Percentiles rank a stretch among this genome's conserved stretches.
These are phyloP conservation scores for Sebastes wilsoni DNA, from an alignment of 2,797 vertebrate genomes.

Conservation along the genomic window DNA sequence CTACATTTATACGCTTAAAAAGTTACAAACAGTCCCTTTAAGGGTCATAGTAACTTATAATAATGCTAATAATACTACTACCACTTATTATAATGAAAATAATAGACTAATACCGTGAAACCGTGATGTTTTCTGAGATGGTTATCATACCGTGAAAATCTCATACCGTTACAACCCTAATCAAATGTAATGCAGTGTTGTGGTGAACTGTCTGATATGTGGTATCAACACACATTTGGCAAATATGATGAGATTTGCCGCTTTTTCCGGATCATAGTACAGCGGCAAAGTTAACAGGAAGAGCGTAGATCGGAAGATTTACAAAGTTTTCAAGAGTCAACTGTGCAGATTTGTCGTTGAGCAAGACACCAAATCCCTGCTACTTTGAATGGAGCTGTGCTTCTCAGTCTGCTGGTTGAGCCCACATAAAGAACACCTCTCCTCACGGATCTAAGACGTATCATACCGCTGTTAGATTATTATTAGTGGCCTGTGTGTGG, in stretches of 20 bases:
- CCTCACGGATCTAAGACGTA: constrained; percentile 14
- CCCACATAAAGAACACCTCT: not conserved
- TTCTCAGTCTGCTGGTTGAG: not conserved
- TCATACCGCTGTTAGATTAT: constrained; percentile 36
- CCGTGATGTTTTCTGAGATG: too few relatives aligned
- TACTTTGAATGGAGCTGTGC: not conserved
- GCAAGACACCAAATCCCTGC: not conserved
- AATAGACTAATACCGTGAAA: fast-evolving
- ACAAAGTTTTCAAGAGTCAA: not conserved
- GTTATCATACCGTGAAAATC: fast-evolving
- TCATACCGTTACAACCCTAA: fast-evolving
- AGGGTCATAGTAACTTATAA: too few relatives aligned
- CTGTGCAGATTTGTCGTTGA: not conserved
- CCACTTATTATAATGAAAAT: too few relatives aligned
- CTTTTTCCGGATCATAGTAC: not conserved
- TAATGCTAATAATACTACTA: too few relatives aligned
- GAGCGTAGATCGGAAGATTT: not conserved
- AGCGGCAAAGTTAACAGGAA: not conserved
- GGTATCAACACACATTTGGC: too few relatives aligned
- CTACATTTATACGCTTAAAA: too few relatives aligned
- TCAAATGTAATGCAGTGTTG: not conserved
- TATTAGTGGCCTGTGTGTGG: constrained; percentile 45
- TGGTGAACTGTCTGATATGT: not conserved
- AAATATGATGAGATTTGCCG: not conserved
- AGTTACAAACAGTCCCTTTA: too few relatives aligned